Evolutionary conservation across 2,888 invertebrate species (phyloP).

Genomic region (Parthenolecanium corni): DNA sequence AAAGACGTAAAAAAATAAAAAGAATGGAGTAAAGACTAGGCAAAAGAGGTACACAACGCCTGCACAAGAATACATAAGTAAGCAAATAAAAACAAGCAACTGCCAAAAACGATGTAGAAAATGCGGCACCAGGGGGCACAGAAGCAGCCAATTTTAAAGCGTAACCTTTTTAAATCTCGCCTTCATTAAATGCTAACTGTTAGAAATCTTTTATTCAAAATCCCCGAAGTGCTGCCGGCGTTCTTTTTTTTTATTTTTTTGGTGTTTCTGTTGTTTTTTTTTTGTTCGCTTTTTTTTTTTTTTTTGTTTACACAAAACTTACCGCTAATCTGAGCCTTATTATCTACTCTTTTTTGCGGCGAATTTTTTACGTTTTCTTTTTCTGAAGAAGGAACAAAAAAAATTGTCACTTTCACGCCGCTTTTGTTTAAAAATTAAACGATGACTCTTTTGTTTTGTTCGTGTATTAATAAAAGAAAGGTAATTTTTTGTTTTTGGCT

Average conservation of each 20-base stretch:
- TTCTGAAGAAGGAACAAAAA: too few species aligned
- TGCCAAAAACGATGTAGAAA: conserved; percentile 14
- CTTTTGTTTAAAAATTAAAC: too few species aligned
- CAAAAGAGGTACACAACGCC: conserved; percentile 25
- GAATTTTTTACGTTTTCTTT: too few species aligned
- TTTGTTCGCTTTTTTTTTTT: conserved; percentile 17
- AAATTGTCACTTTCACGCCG: too few species aligned
- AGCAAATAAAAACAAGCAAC: conserved; percentile 27
- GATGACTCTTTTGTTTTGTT: too few species aligned
- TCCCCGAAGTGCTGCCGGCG: conserved; percentile 22
- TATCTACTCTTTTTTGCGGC: conserved; percentile 23
- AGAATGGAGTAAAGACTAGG: conserved; percentile 27
- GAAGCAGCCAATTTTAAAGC: conserved; percentile 25
- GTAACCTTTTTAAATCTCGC: conserved; percentile 26
- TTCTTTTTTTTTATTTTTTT: conserved; percentile 3
- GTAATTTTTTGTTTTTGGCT: too few species aligned
- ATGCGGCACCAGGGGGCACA: conserved; percentile 7
- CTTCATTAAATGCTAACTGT: conserved; percentile 28
- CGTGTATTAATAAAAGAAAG: too few species aligned
- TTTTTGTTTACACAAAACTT: conserved; percentile 25
- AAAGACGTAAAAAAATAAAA: too few species aligned
- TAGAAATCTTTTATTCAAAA: conserved; percentile 28
- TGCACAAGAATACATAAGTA: conserved; percentile 27
- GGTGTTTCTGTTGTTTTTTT: neutral
- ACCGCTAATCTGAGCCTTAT: conserved; percentile 24